A percentile compares a stretch with the other conserved stretches of the same genome.
Conservation (phyloP, 2,113 vertebrate species). For the Nothobranchius furzeri region DNA sequence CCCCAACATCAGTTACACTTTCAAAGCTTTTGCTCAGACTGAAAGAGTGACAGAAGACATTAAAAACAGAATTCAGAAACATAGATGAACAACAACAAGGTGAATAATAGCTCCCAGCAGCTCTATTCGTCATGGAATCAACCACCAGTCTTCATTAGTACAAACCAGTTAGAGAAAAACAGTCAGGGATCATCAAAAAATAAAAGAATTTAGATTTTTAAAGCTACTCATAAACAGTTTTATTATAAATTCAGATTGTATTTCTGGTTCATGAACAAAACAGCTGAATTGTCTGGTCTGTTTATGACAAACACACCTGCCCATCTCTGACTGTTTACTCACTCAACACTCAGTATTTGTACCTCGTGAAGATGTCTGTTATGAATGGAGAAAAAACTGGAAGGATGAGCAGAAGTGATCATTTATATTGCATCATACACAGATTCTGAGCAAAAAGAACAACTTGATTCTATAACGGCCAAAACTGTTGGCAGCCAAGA, state of each 20-base stretch:
- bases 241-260: constrained; percentile 40
- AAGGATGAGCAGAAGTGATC: too few species aligned
- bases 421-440: too few species aligned
- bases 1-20: constrained; percentile 63
- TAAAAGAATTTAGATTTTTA: constrained; percentile 49
- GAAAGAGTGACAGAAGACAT: constrained; percentile 56
- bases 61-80: constrained; percentile 48
- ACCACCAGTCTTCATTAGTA: constrained; percentile 55
- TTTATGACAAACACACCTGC: constrained; percentile 37
- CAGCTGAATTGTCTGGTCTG: constrained; percentile 53
- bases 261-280: constrained; percentile 47
- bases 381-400: too few species aligned
- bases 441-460: too few species aligned
- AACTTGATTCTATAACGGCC: too few species aligned
- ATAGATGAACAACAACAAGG: constrained; percentile 12
- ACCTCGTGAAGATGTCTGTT: too few species aligned
- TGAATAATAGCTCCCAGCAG: constrained; percentile 21
- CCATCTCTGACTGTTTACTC: too few species aligned
- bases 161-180: constrained; percentile 54
- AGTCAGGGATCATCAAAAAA: constrained; percentile 43
- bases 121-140: constrained; percentile 36
- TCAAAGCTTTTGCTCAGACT: constrained; percentile 49
- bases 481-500: too few species aligned
- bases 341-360: too few species aligned
- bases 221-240: constrained; percentile 58